Percentiles rank a stretch among this genome's conserved stretches.
Evolutionary conservation across 2,797 vertebrate species (phyloP).

Genomic region (Falco naumanni): DNA sequence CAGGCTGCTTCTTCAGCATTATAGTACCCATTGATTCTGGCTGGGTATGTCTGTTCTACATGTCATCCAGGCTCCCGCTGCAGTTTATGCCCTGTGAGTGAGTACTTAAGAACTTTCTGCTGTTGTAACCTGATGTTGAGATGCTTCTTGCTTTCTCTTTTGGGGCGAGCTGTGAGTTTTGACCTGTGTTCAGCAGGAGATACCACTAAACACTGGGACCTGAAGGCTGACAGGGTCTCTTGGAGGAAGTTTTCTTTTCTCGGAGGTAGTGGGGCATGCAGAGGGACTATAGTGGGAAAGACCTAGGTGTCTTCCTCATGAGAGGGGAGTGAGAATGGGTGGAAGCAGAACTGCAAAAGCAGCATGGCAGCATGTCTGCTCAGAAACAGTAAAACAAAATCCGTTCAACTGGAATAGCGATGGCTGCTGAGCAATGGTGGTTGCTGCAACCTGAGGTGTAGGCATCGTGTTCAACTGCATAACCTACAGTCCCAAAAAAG

Average conservation of each 20-base stretch:
- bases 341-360: background rate
- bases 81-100: background rate
- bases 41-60: background rate
- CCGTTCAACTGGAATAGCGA: background rate
- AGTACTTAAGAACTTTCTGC: background rate
- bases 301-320: accelerated
- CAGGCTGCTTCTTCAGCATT: background rate
- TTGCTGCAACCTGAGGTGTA: background rate
- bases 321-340: background rate
- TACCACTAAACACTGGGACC: background rate
- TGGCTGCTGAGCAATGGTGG: background rate
- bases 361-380: background rate
- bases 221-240: background rate
- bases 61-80: background rate
- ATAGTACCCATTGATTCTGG: background rate
- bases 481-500: background rate
- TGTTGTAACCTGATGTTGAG: background rate
- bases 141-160: background rate
- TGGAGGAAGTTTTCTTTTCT: background rate
- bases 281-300: background rate
- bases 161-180: background rate
- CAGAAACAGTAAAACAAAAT: background rate
- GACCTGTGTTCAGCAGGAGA: background rate
- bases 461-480: background rate
- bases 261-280: background rate